Evolutionary conservation across 2,797 vertebrate genomes (phyloP).

Genomic region (Apogon hyalosoma): DNA sequence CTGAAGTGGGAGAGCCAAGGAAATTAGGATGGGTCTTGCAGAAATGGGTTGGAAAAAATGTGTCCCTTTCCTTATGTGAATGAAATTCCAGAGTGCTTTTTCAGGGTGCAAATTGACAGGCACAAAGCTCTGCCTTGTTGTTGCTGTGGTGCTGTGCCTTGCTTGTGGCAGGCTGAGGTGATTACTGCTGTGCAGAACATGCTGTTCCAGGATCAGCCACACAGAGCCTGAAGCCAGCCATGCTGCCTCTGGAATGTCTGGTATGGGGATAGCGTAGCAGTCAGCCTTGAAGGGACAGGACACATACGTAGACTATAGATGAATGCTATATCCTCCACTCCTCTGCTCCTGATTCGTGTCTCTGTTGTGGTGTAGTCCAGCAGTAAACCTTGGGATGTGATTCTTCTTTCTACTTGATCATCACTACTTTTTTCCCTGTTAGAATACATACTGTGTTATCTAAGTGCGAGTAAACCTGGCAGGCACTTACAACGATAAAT

Average conservation of each 20-base stretch:
- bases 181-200: slow-evolving; percentile 73
- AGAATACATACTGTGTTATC: slow-evolving; percentile 60
- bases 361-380: slow-evolving; percentile 39
- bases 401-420: slow-evolving; percentile 41
- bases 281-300: slow-evolving; percentile 59
- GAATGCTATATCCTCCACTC: slow-evolving; percentile 16
- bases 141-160: slow-evolving; percentile 68
- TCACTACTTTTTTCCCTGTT: slow-evolving; percentile 44
- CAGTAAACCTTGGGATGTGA: slow-evolving; percentile 40
- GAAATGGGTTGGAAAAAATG: slow-evolving; percentile 23
- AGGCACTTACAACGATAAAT: slow-evolving; percentile 35
- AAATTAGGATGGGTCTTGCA: slow-evolving; percentile 35
- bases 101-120: slow-evolving; percentile 59
- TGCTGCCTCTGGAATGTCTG: slow-evolving; percentile 84
- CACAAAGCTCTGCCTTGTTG: slow-evolving; percentile 72
- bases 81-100: slow-evolving; percentile 65
- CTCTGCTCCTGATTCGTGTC: slow-evolving; percentile 13
- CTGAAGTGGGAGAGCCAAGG: slow-evolving; percentile 24
- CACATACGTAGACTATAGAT: slow-evolving; percentile 56
- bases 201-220: slow-evolving; percentile 79
- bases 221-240: slow-evolving; percentile 74
- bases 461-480: slow-evolving; percentile 38
- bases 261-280: slow-evolving; percentile 76
- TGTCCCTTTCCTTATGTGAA: slow-evolving; percentile 58
- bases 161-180: slow-evolving; percentile 74